These are phyloP conservation scores for Trachelus stipa DNA, from an alignment of 2,888 invertebrate genomes.

Conservation along the genomic window DNA sequence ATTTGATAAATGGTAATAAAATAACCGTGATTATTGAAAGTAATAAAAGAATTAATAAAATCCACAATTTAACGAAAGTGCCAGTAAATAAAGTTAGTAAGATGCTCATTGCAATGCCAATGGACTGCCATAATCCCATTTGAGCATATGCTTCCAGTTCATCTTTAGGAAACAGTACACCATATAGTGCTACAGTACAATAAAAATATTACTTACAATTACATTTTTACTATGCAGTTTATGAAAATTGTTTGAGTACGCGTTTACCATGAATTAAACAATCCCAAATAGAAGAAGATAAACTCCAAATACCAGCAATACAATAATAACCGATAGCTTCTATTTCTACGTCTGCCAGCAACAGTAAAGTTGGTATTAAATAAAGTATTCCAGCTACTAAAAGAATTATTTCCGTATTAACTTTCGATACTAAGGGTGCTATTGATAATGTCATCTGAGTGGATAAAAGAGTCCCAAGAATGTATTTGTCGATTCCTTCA, in stretches of 20 bases:
- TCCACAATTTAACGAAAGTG: not conserved
- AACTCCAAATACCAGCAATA: not conserved
- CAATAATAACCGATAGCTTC: not conserved
- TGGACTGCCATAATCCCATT: not conserved
- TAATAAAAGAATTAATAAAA: not conserved
- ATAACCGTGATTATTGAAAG: not conserved
- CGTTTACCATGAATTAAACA: not conserved
- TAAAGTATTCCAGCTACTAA: not conserved
- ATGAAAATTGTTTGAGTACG: not conserved
- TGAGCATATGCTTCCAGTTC: conserved; percentile 1
- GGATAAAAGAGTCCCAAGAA: not conserved
- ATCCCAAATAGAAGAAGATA: not conserved
- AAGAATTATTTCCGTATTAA: not conserved
- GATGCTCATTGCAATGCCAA: not conserved
- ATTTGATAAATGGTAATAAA: not conserved
- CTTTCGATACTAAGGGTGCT: not conserved
- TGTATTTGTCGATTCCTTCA: not conserved
- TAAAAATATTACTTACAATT: not conserved
- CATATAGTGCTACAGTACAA: not conserved
- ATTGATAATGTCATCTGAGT: not conserved
- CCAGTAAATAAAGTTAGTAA: not conserved
- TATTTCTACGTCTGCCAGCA: not conserved
- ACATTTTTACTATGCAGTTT: not conserved
- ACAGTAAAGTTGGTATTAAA: not conserved
- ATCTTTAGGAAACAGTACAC: not conserved